Conservation (phyloP, 2,113 vertebrate species). For the Anoplopoma fimbria region DNA sequence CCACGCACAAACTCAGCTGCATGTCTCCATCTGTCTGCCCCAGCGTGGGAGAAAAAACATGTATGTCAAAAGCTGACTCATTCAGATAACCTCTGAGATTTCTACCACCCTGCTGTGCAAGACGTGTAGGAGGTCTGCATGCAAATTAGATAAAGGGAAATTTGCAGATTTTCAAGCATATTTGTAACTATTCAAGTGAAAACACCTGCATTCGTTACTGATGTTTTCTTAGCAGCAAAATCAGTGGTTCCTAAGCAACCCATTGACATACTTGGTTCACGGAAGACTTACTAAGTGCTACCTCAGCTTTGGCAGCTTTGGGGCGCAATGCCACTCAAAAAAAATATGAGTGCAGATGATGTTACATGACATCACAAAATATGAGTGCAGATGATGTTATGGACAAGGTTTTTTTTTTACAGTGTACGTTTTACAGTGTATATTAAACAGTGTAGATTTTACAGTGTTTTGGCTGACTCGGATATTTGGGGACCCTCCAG, state of each 20-base stretch:
- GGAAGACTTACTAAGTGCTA: no score
- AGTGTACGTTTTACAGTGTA: not conserved
- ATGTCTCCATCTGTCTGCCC: constrained; percentile 43
- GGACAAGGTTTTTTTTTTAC: not conserved
- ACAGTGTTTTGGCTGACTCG: not conserved
- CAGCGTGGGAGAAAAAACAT: constrained; percentile 41
- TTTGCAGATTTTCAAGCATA: not conserved
- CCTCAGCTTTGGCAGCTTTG: no score
- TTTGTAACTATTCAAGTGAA: not conserved
- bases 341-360: no score
- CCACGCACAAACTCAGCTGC: constrained; percentile 43
- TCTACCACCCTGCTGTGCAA: constrained; percentile 39
- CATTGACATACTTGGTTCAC: no score
- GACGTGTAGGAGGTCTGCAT: constrained; percentile 47
- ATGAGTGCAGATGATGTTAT: not conserved
- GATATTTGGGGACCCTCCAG: not conserved
- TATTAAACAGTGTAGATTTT: not conserved
- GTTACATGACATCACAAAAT: not conserved
- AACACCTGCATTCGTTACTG: not conserved
- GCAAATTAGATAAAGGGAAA: constrained; percentile 20
- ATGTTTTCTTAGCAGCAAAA: no score
- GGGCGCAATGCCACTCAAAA: not conserved
- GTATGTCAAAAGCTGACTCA: constrained; percentile 64
- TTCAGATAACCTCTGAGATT: constrained; percentile 49
- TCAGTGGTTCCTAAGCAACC: no score